phyloP scores from a whole-genome alignment of 2,113 vertebrate genomes.

The Pampusana beccarii region DNA sequence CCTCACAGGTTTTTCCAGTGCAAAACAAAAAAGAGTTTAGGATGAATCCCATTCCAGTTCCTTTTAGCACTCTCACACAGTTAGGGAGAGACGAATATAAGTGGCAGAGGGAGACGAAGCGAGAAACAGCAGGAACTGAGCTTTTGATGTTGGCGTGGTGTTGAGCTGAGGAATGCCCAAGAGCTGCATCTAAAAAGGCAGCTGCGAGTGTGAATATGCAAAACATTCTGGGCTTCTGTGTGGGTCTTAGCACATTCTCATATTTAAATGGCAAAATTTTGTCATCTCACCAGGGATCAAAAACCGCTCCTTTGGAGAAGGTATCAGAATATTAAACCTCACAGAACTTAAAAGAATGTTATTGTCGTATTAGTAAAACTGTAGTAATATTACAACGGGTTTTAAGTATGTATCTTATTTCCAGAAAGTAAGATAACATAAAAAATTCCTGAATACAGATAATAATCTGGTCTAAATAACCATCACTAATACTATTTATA shows the following conservation, averaged over 20 bases:
- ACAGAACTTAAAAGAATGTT: background rate
- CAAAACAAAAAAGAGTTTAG: background rate
- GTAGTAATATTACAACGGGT: background rate
- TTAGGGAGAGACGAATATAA: background rate
- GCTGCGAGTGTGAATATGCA: background rate
- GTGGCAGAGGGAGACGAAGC: background rate
- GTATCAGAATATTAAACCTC: background rate
- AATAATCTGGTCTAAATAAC: background rate
- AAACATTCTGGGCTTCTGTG: background rate
- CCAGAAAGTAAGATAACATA: background rate
- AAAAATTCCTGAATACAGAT: background rate
- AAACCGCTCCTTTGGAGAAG: background rate
- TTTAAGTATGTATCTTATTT: background rate
- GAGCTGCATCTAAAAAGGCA: conserved; percentile 16
- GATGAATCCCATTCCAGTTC: background rate
- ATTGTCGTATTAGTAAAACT: background rate
- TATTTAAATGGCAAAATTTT: conserved; percentile 12
- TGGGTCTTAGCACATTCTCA: background rate
- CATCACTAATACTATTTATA: background rate
- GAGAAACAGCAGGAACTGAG: background rate
- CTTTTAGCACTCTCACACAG: background rate
- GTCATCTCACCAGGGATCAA: background rate
- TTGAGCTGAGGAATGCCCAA: conserved; percentile 10
- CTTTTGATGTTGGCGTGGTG: background rate
- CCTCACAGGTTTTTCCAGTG: background rate